These are phyloP conservation scores for Indri indri DNA, from an alignment of 2,113 vertebrate species.

Conservation along the genomic window DNA sequence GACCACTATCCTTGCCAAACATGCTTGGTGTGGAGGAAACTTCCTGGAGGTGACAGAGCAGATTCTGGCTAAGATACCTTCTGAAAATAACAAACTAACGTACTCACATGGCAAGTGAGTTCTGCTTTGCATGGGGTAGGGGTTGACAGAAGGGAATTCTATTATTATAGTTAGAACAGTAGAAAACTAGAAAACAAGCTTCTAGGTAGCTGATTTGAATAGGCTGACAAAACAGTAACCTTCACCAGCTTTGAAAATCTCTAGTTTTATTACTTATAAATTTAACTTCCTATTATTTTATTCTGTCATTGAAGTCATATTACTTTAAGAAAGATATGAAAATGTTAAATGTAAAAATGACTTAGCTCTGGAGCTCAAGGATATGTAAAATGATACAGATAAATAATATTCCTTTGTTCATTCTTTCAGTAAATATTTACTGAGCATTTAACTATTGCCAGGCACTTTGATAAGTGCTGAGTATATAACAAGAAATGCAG, in stretches of 20 bases:
- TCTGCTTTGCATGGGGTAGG: not conserved
- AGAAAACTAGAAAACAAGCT: constrained; percentile 36
- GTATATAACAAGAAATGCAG: not conserved
- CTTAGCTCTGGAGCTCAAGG: not conserved
- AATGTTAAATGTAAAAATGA: constrained; percentile 39
- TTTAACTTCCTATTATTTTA: constrained; percentile 56
- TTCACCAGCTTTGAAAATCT: constrained; percentile 36
- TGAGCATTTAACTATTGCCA: constrained; percentile 2
- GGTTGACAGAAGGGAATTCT: not conserved
- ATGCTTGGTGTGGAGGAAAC: constrained; percentile 97
- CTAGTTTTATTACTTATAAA: constrained; percentile 25
- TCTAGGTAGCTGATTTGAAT: constrained; percentile 52
- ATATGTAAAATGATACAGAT: constrained; percentile 7
- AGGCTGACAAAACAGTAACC: constrained; percentile 27
- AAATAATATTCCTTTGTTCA: not conserved
- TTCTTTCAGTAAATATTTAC: constrained; percentile 46
- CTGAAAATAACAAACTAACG: constrained; percentile 98
- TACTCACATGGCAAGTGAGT: constrained; percentile 97
- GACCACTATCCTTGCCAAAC: constrained; percentile 97
- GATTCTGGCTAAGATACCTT: constrained; percentile 96
- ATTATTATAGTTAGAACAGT: not conserved
- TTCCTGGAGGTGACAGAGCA: constrained; percentile 99
- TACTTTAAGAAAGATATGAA: not conserved
- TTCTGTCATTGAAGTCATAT: constrained; percentile 27
- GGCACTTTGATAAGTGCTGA: constrained; percentile 11